Evolutionary conservation across 2,113 vertebrate species (phyloP).

Genomic region (Gulo gulo): DNA sequence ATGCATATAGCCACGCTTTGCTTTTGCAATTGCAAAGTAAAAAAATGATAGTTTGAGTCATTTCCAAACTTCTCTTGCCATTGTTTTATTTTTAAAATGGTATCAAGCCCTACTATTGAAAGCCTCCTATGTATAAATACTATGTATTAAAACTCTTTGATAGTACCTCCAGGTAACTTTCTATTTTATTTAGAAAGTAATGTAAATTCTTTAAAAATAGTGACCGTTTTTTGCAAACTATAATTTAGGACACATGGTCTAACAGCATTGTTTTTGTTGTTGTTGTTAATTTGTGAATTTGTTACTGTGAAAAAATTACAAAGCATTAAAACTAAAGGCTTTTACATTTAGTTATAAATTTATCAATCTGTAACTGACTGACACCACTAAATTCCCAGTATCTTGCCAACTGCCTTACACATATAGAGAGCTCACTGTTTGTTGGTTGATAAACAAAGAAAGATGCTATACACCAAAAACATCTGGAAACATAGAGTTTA

Average conservation of each 20-base stretch:
- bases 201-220: background rate
- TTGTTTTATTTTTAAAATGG: background rate
- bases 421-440: background rate
- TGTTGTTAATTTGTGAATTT: background rate
- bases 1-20: background rate
- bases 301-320: background rate
- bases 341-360: background rate
- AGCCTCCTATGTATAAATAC: background rate
- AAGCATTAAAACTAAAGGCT: background rate
- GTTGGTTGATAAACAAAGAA: background rate
- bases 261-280: background rate
- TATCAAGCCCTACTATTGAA: background rate
- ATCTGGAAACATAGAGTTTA: background rate
- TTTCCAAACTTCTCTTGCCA: background rate
- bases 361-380: background rate
- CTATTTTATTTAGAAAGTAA: constrained; percentile 19
- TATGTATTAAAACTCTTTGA: background rate
- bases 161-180: background rate
- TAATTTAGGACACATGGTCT: background rate
- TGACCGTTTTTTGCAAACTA: background rate
- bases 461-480: background rate
- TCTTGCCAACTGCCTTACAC: background rate
- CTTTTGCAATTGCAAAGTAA: background rate
- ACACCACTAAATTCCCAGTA: background rate
- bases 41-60: background rate